Percentiles rank a stretch among this genome's conserved stretches.
phyloP scores from a whole-genome alignment of 1,140 invertebrate genomes.

The Drosophila willistoni region DNA sequence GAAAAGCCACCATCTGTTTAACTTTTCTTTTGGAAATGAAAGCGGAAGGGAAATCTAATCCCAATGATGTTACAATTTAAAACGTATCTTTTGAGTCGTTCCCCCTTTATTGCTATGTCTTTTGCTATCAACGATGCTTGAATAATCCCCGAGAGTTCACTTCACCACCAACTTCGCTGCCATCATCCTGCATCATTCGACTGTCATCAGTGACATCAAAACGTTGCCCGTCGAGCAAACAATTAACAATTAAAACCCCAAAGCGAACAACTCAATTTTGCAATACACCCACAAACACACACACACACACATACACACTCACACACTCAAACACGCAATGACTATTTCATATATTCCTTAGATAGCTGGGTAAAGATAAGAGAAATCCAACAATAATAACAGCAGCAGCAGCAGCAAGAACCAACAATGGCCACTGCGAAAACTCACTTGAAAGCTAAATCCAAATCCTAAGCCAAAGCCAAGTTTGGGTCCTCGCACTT shows the following conservation, averaged over 20 bases:
- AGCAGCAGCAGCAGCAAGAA: conserved; percentile 24
- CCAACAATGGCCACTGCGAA: conserved; percentile 55
- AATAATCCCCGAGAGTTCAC: not conserved
- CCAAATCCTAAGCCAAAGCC: conserved; percentile 19
- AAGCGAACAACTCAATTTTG: conserved; percentile 78
- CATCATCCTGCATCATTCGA: not conserved
- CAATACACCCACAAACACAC: conserved; percentile 34
- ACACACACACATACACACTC: too few species aligned
- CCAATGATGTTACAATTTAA: not conserved
- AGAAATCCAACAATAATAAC: conserved; percentile 58
- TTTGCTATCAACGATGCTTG: conserved; percentile 9
- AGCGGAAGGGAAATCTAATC: not conserved
- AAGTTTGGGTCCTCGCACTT: conserved; percentile 68
- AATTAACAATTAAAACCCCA: conserved; percentile 81
- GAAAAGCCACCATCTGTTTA: too few species aligned
- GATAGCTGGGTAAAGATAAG: conserved; percentile 61
- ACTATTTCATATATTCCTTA: conserved; percentile 66
- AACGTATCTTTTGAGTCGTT: conserved; percentile 1
- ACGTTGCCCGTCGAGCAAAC: conserved; percentile 61
- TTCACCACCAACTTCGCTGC: not conserved
- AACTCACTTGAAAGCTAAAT: conserved; percentile 24
- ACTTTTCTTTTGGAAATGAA: not conserved
- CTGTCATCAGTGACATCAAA: conserved; percentile 37
- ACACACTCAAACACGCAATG: conserved; percentile 32
- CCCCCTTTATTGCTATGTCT: not conserved